phyloP scores from a whole-genome alignment of 2,113 vertebrate species.

The Phrynosoma blainvillii region DNA sequence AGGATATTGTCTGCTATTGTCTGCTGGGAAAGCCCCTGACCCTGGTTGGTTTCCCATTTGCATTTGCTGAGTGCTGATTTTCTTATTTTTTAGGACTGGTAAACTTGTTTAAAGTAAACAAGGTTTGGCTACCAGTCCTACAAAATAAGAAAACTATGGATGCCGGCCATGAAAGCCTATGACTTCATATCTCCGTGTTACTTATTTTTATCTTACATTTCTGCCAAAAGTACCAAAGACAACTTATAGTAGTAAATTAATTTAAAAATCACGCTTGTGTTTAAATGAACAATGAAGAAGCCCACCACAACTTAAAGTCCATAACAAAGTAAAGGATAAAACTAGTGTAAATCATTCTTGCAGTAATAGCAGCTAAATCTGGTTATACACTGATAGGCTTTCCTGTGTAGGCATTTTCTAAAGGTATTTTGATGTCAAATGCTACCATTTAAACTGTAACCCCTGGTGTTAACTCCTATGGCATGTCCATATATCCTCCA shows the following conservation, averaged over 20 bases:
- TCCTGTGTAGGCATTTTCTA: constrained; percentile 46
- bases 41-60: too few relatives aligned
- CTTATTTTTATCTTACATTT: not conserved
- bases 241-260: not conserved
- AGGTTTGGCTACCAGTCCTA: too few relatives aligned
- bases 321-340: not conserved
- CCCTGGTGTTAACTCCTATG: constrained; percentile 54
- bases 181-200: too few relatives aligned
- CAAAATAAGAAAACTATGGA: too few relatives aligned
- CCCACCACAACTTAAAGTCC: too few relatives aligned
- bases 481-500: constrained; percentile 26
- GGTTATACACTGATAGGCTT: constrained; percentile 44
- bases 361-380: not conserved
- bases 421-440: constrained; percentile 61
- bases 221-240: not conserved
- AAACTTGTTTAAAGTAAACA: too few relatives aligned
- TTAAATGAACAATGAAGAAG: not conserved
- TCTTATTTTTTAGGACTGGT: too few relatives aligned
- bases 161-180: too few relatives aligned
- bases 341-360: not conserved
- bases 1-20: too few relatives aligned
- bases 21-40: too few relatives aligned
- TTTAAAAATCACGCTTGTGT: not conserved
- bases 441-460: constrained; percentile 61
- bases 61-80: too few relatives aligned